Conservation (phyloP, 2,113 vertebrate genomes). For the Actinemys pallida region DNA sequence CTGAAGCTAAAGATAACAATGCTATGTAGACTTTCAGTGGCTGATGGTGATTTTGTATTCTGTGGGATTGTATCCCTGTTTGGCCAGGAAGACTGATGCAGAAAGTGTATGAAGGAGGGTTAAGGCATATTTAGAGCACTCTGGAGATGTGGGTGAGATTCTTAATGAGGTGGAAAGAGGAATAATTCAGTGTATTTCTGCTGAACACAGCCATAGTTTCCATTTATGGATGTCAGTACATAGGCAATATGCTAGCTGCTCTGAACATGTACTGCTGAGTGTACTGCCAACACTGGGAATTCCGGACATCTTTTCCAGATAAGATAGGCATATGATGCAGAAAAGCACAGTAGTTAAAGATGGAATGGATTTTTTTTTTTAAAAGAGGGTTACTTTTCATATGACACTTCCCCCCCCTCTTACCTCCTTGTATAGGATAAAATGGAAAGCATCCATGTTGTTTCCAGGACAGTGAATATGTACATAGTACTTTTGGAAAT, state of each 20-base stretch:
- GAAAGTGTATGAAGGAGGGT: conserved; percentile 6
- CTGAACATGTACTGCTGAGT: conserved; percentile 27
- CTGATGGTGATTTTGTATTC: conserved; percentile 13
- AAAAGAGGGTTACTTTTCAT: conserved; percentile 10
- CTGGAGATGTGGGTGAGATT: conserved; percentile 1
- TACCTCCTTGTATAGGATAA: background rate
- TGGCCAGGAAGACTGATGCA: background rate
- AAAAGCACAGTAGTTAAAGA: conserved; percentile 36
- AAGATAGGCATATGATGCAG: conserved; percentile 80
- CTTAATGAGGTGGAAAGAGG: background rate
- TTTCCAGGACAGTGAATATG: background rate
- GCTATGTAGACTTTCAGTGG: conserved; percentile 38
- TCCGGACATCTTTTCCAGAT: conserved; percentile 80
- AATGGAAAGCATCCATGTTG: background rate
- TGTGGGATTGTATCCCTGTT: conserved; percentile 27
- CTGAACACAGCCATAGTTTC: conserved; percentile 12
- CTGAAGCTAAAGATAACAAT: conserved; percentile 57
- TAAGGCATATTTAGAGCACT: background rate
- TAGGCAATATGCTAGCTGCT: conserved; percentile 1
- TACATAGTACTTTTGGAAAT: background rate
- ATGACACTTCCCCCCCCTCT: background rate
- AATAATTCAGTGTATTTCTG: background rate
- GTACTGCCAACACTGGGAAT: conserved; percentile 75
- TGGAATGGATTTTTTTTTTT: conserved; percentile 3
- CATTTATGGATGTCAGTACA: conserved; percentile 62